Evolutionary conservation across 2,888 invertebrate genomes (phyloP).

Genomic region (Tachina grossa): DNA sequence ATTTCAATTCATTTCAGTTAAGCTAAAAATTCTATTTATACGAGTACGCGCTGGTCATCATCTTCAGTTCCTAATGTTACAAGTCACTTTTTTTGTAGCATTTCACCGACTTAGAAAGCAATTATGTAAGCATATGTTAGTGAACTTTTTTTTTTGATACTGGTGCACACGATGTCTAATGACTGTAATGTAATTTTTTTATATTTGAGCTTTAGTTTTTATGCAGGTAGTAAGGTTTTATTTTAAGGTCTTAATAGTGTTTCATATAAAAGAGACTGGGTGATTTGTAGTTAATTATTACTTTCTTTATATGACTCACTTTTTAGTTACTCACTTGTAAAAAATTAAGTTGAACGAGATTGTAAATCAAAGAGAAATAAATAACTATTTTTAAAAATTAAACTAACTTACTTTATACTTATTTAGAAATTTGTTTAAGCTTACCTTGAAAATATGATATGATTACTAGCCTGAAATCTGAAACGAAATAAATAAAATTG

Average conservation of each 20-base stretch:
- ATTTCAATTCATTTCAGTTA: constrained; percentile 37
- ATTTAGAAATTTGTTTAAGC: no score
- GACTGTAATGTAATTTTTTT: constrained; percentile 38
- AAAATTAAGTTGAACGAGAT: not conserved
- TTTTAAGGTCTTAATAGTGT: constrained; percentile 27
- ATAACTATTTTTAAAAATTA: no score
- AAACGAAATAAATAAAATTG: no score
- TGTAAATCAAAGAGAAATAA: no score
- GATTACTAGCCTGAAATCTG: no score
- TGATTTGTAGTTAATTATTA: not conserved
- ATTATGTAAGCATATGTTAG: constrained; percentile 25
- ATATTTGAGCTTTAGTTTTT: constrained; percentile 58
- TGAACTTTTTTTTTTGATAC: not conserved
- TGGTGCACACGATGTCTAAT: constrained; percentile 12
- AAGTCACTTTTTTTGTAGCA: not conserved
- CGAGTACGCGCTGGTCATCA: constrained; percentile 54
- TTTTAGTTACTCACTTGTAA: not conserved
- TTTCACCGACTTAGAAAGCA: constrained; percentile 40
- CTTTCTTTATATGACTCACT: not conserved
- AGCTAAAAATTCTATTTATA: constrained; percentile 13
- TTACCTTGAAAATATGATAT: no score
- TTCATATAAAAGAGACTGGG: not conserved
- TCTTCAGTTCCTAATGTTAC: constrained; percentile 47
- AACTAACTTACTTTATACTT: no score
- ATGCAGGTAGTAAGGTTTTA: constrained; percentile 35